Evolutionary conservation across 2,797 vertebrate species (phyloP).

Genomic region (Oryzias sinensis): DNA sequence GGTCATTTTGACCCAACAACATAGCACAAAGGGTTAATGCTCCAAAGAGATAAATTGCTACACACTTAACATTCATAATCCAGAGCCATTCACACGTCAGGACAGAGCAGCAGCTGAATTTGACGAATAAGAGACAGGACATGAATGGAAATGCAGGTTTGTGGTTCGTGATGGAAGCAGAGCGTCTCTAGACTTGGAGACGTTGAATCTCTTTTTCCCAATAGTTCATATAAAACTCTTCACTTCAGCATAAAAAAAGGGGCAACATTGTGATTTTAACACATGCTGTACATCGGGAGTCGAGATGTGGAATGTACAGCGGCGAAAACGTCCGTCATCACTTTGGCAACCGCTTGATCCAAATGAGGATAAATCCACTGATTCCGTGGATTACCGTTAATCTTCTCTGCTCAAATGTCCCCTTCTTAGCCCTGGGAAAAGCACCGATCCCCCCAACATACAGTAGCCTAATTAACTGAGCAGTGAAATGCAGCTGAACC

Average conservation of each 20-base stretch:
- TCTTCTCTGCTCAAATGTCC: slow-evolving; percentile 55
- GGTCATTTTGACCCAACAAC: too few relatives aligned
- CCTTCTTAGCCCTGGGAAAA: slow-evolving; percentile 26
- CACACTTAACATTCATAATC: slow-evolving; percentile 6
- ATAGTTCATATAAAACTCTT: too few relatives aligned
- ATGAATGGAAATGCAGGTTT: slow-evolving; percentile 26
- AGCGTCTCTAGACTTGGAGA: too few relatives aligned
- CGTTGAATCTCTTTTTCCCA: too few relatives aligned
- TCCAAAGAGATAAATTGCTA: slow-evolving; percentile 16
- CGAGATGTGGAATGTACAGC: slow-evolving; percentile 38
- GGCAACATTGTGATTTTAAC: too few relatives aligned
- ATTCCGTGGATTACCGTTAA: slow-evolving; percentile 57
- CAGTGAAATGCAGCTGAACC: slow-evolving; percentile 32
- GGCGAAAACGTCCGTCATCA: slow-evolving; percentile 41
- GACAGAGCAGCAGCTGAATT: slow-evolving; percentile 10
- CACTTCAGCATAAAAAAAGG: too few relatives aligned
- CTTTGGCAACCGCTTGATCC: slow-evolving; percentile 37
- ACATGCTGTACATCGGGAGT: neutral
- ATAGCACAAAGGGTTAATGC: neutral
- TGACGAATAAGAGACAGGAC: slow-evolving; percentile 14
- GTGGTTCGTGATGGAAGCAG: slow-evolving; percentile 41
- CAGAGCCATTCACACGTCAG: slow-evolving; percentile 18
- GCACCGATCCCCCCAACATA: slow-evolving; percentile 28
- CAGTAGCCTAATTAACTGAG: slow-evolving; percentile 55
- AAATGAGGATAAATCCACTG: slow-evolving; percentile 59